Evolutionary conservation across 2,797 vertebrate species (phyloP).

Genomic region (Coregonus sp.): DNA sequence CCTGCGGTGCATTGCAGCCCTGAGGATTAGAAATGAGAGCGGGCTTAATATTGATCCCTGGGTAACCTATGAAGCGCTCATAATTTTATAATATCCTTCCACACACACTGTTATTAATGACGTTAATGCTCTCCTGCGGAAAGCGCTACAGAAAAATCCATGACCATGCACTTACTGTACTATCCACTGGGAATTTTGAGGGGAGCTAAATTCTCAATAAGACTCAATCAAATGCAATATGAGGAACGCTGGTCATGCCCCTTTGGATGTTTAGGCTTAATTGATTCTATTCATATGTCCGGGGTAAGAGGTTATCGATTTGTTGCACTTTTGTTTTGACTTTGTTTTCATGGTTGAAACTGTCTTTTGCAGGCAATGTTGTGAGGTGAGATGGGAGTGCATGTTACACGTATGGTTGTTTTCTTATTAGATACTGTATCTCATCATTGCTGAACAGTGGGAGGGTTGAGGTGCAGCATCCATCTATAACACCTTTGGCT

Average conservation of each 20-base stretch:
- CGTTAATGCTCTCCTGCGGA: conserved; percentile 67
- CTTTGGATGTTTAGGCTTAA: conserved; percentile 7
- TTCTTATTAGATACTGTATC: conserved; percentile 9
- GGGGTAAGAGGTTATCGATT: conserved; percentile 21
- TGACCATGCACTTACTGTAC: conserved; percentile 18
- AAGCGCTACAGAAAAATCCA: conserved; percentile 39
- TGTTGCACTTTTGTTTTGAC: not conserved
- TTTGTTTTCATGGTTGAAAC: conserved; percentile 4
- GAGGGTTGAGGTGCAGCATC: not conserved
- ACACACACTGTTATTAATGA: conserved; percentile 60
- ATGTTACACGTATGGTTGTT: not conserved
- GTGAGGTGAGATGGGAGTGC: not conserved
- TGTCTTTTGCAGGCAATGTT: not conserved
- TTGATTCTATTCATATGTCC: not conserved
- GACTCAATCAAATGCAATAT: conserved; percentile 8
- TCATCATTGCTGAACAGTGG: conserved; percentile 24
- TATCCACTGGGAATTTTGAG: not conserved
- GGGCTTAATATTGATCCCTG: conserved; percentile 81
- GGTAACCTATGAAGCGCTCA: conserved; percentile 78
- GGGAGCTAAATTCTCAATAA: not conserved
- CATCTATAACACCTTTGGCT: conserved; percentile 2
- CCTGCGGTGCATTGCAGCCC: conserved; percentile 55
- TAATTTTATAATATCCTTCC: conserved; percentile 74
- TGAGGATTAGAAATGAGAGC: conserved; percentile 73
- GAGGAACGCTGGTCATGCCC: not conserved